A percentile compares a stretch with the other conserved stretches of the same genome.
phyloP scores from a whole-genome alignment of 2,797 vertebrate genomes.

The Monodelphis domestica region DNA sequence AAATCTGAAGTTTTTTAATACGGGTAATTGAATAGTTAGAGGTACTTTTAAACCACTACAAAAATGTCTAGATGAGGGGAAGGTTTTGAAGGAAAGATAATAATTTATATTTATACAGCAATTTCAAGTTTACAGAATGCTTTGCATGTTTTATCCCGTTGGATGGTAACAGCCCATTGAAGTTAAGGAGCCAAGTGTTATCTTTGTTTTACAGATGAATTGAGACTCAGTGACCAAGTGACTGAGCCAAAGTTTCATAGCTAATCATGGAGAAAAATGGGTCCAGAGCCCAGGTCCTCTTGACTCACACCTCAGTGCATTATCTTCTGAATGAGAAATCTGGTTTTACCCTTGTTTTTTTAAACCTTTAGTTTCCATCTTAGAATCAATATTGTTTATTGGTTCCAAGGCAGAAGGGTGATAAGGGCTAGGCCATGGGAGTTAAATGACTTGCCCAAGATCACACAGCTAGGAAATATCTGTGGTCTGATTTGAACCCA shows the following conservation, averaged over 20 bases:
- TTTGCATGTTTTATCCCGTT: not conserved
- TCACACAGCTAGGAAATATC: too few species aligned
- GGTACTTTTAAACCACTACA: not conserved
- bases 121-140: not conserved
- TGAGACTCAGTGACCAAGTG: not conserved
- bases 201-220: not conserved
- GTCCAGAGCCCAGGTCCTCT: not conserved
- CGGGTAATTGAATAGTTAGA: not conserved
- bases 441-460: too few species aligned
- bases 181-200: not conserved
- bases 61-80: not conserved
- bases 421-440: too few species aligned
- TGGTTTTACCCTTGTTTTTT: not conserved
- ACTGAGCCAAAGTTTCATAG: not conserved
- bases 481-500: too few species aligned
- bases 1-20: not conserved
- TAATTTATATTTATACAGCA: not conserved
- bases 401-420: too few species aligned
- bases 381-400: too few species aligned
- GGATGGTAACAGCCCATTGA: not conserved
- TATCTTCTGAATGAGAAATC: not conserved
- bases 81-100: not conserved
- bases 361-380: too few species aligned
- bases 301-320: not conserved
- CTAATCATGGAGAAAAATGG: not conserved